phyloP scores from a whole-genome alignment of 2,797 vertebrate species.

The Zenarchopterus dispar region DNA sequence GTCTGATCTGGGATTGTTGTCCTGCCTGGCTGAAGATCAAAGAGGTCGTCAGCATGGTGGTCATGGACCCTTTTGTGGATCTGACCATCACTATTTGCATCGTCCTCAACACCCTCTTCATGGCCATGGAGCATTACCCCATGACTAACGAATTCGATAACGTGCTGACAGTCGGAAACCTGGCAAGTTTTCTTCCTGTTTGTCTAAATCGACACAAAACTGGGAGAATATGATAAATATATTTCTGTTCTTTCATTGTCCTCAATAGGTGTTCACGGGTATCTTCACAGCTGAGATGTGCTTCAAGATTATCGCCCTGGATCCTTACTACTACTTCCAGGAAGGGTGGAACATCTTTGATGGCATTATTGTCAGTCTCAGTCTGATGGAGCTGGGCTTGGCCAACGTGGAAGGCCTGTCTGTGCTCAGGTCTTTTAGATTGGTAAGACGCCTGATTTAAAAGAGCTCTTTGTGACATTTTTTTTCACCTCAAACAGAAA shows the following conservation, averaged over 20 bases:
- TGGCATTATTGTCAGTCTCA: slow-evolving; percentile 94
- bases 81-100: slow-evolving; percentile 98
- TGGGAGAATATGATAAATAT: too few relatives aligned
- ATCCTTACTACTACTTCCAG: slow-evolving; percentile 98
- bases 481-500: not conserved
- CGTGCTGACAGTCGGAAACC: slow-evolving; percentile 91
- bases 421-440: slow-evolving; percentile 93
- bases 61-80: slow-evolving; percentile 98
- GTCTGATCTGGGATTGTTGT: slow-evolving; percentile 97
- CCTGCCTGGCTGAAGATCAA: slow-evolving; percentile 93
- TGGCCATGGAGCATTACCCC: slow-evolving; percentile 99
- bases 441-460: slow-evolving; percentile 83
- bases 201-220: not conserved
- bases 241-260: not conserved
- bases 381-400: slow-evolving; percentile 95
- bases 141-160: slow-evolving; percentile 91
- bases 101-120: slow-evolving; percentile 96
- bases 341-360: slow-evolving; percentile 99
- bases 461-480: not conserved
- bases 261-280: slow-evolving; percentile 91
- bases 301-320: slow-evolving; percentile 94
- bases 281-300: slow-evolving; percentile 99
- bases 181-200: slow-evolving; percentile 79
- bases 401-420: slow-evolving; percentile 95
- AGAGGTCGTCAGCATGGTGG: slow-evolving; percentile 87